Evolutionary conservation across 2,888 invertebrate species (phyloP), one percentile per base, ranked within the genome.

Genomic region (Cactoblastis cactorum): DNA sequence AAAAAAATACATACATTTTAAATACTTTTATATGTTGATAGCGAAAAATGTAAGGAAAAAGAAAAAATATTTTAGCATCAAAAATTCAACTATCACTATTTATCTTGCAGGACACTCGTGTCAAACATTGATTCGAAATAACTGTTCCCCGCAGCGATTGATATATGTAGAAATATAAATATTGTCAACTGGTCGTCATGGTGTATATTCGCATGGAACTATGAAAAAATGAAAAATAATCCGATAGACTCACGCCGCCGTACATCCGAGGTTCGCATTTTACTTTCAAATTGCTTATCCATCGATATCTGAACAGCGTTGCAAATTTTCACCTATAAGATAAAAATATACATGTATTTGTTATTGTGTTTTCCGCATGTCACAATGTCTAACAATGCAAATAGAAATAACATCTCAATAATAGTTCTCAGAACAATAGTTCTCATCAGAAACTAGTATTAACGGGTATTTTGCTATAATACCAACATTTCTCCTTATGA

Each of bases 201-300:
- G 58, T 58, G 62, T 67, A 74, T 74, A 74, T 74, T 72, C 69
- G 62, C 71, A 74, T 75, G 67, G 76, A 77, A 76, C 61, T 71
- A 74, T 77, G 71, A 71, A 71, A 74, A 77, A 77, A 77, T 73
- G 79, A 77, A 74, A 35, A 76, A 76, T 69, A 60, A 68, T 66
- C 63, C 61, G 12, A 47, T 47, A 47, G 47, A 46, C 34, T 35
- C 34, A 9, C 22, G 22, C 65, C 63, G n/a, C n/a, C 64, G 70
- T 82, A 82, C 83, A 74, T 67, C 74, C 75, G 80, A 79, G 78
- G 70, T 74, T 59, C 76, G 64, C 73, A 85, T 87, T 87, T 85
- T 71, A 85, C 85, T 87, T 87, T 84, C 86, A 87, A 86, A 87
- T 87, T 80, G 83, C 80, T 83, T 80, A 83, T 79, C 78, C 78